phyloP scores from a whole-genome alignment of 1,140 invertebrate genomes.

The Belonocnema kinseyi region DNA sequence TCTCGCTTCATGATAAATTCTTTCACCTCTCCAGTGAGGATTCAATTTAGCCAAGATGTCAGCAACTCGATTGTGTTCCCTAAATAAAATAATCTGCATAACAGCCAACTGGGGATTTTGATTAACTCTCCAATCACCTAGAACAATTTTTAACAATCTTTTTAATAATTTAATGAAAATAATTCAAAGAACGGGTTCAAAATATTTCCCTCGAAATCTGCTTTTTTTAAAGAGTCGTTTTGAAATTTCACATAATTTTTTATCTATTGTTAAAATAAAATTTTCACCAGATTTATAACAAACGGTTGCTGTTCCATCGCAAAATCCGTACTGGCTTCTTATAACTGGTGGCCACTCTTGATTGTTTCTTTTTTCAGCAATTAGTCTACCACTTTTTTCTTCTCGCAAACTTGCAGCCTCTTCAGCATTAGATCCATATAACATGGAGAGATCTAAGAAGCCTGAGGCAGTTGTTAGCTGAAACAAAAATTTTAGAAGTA shows the following conservation, averaged over 20 bases:
- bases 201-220: no score
- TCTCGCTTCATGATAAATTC: slow-evolving; percentile 89
- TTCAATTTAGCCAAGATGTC: slow-evolving; percentile 84
- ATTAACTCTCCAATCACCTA: slow-evolving; percentile 91
- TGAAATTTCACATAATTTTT: no score
- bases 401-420: slow-evolving; percentile 80
- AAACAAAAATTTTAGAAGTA: slow-evolving; percentile 28
- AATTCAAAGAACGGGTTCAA: no score
- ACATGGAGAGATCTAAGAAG: slow-evolving; percentile 88
- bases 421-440: slow-evolving; percentile 86
- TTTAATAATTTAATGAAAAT: background rate
- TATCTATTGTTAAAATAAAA: no score
- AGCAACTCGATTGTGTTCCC: slow-evolving; percentile 96
- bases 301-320: slow-evolving; percentile 73
- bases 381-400: slow-evolving; percentile 80
- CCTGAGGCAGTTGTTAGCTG: slow-evolving; percentile 87
- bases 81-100: slow-evolving; percentile 88
- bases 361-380: slow-evolving; percentile 79
- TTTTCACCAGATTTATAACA: slow-evolving; percentile 81
- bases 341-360: slow-evolving; percentile 81
- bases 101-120: slow-evolving; percentile 89
- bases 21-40: slow-evolving; percentile 92
- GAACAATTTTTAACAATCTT: background rate
- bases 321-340: slow-evolving; percentile 73
- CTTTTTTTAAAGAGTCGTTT: no score